Base-by-base conservation (phyloP, 2,113 vertebrate species). In the Camelus dromedarius region DNA sequence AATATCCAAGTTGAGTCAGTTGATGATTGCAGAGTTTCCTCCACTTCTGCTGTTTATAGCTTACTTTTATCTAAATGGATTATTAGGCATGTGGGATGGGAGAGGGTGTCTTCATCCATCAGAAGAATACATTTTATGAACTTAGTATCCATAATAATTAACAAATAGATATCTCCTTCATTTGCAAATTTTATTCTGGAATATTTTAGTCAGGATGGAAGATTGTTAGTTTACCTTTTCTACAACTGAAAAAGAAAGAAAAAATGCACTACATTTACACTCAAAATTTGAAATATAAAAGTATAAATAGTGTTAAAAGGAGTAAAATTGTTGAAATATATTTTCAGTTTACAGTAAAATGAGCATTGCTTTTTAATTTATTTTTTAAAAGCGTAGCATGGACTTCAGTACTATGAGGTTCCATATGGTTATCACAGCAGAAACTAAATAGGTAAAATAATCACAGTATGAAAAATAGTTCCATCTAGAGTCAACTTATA, bases 381-480 rank as follows among this genome's bases (percentile, higher is more conserved):
- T 94, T 96, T 90, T 69, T 95, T 88, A 93, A 97, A 98, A 98
- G 96, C 90, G 92, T 97, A 96, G 88, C 90, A 89, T 87, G 92
- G 73, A 24, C 90, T 97, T 96, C 92, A 96, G 80, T 95, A 79
- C 97, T 98, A 96, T 93, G 97, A 98, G 95, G 62, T 72, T 93
- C 79, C 72, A 86, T 89, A 84, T 97, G 79, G 84, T 89, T 91
- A 97, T 96, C 95, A 96, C 91, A 97, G 89, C 54, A 84, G 83
- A 96, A 96, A 97, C 62, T 24, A 46, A 79, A 97, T 97, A 90
- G 96, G 30, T n/a, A 83, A 97, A 94, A 96, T 97, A 97, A 96
- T 97, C 97, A 97, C 84, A 3, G 26, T 30, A 96, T 98, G 42
- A 98, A 98, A 97, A 98, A 70, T 86, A 96, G 97, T 96, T 93